Evolutionary conservation across 2,888 invertebrate genomes (phyloP), one percentile per base, ranked within the genome.

Genomic region (Limnephilus lunatus): DNA sequence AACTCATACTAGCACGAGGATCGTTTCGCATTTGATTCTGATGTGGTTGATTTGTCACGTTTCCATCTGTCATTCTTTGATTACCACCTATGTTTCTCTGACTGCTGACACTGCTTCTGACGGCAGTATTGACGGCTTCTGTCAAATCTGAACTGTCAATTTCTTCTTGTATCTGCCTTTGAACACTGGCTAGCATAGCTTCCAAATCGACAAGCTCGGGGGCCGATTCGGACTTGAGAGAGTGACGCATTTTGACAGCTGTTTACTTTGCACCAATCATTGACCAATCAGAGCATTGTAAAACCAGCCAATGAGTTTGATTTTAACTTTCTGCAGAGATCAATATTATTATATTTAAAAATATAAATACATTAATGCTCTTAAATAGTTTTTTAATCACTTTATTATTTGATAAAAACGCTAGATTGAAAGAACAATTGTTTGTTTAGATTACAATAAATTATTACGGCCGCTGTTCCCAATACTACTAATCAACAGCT

Each of bases 151-250:
- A 81, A 90, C 95, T 88, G 81, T 95, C 96, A 0, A 96, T 96
- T 94, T 96, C 96, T 91, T 96, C 95, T 93, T 96, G 96, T 11
- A 96, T 93, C 92, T 96, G 96, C 0, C 95, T 95, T 92, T 96
- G 96, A 1, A 96, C 96, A 93, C 95, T 95, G 0, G 96, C 96
- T 32, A 96, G 94, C 96, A 96, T 96, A 93, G 96, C 96, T 92
- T 96, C 96, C 15, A 96, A 93, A 91, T 96, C 96, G 0, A 96
- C 96, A 85, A 96, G 93, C 94, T 96, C 96, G 9, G 2, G 91
- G 2, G 92, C 90, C 44, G 91, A 91, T 80, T 91, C 91, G 11
- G 92, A 92, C 30, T 92, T 89, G 15, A 85, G 81, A 1, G 92
- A 92, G 82, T 90, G 89, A 81, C 91, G 85, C 92, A 92, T 92